A percentile compares a stretch with the other conserved stretches of the same genome.
Evolutionary conservation across 1,140 invertebrate species (phyloP).

Genomic region (Macrobrachium rosenbergii): DNA sequence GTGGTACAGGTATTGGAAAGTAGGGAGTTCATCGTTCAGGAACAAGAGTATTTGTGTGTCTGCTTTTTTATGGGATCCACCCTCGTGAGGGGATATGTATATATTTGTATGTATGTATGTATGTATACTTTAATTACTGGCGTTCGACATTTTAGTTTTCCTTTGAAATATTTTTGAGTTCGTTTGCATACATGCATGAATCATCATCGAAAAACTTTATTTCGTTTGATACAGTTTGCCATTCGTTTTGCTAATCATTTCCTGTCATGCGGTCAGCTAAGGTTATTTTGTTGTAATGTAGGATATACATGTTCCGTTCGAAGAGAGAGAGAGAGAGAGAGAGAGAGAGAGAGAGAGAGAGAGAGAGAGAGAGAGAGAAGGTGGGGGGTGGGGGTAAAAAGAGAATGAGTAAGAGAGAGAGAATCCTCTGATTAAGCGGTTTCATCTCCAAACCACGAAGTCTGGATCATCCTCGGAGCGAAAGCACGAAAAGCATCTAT

Average conservation of each 20-base stretch:
- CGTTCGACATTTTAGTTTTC: not conserved
- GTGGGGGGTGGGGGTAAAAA: not conserved
- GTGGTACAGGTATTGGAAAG: no score
- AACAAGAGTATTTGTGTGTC: no score
- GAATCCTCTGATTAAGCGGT: not conserved
- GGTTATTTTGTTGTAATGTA: no score
- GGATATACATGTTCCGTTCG: no score
- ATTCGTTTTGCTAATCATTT: not conserved
- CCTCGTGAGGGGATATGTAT: not conserved
- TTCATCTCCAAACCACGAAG: not conserved
- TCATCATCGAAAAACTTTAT: no score
- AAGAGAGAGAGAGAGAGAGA: no score
- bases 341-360: conserved; percentile 18
- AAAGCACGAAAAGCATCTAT: not conserved
- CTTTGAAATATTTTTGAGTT: no score
- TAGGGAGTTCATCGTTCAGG: no score
- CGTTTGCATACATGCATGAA: no score
- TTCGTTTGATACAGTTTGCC: no score
- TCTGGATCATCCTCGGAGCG: not conserved
- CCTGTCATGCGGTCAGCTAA: not conserved
- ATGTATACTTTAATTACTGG: not conserved
- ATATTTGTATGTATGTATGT: not conserved
- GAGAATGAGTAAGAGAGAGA: conserved; percentile 1
- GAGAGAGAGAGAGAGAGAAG: conserved; percentile 10
- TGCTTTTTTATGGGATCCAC: no score